Percentiles rank a stretch among this genome's conserved stretches.
These are phyloP conservation scores for Eulithis prunata DNA, from an alignment of 2,888 invertebrate genomes.

Conservation along the genomic window DNA sequence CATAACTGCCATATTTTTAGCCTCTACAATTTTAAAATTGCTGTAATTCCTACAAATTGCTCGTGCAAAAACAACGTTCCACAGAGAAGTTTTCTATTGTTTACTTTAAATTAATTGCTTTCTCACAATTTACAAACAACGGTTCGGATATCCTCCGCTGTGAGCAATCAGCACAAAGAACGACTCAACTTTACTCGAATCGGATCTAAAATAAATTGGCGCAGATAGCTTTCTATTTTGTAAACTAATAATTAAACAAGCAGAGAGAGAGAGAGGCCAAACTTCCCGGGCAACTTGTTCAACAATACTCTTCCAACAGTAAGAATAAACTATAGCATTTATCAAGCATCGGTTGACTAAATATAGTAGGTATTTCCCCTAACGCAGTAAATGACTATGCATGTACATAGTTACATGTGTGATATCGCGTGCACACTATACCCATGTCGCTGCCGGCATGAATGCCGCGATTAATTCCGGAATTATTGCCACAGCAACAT, in stretches of 20 bases:
- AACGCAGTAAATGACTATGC: too few relatives aligned
- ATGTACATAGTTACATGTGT: too few relatives aligned
- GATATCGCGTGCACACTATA: too few relatives aligned
- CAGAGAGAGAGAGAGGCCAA: slow-evolving; percentile 18
- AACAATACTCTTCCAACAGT: slow-evolving; percentile 13
- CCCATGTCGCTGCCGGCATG: too few relatives aligned
- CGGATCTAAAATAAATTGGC: slow-evolving; percentile 41
- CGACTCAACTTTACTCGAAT: slow-evolving; percentile 48
- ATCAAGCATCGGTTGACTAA: too few relatives aligned
- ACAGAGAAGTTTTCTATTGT: slow-evolving; percentile 78
- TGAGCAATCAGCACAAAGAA: slow-evolving; percentile 54
- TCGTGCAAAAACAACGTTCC: slow-evolving; percentile 37
- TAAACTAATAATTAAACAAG: slow-evolving; percentile 40
- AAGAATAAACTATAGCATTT: neutral
- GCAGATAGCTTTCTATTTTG: slow-evolving; percentile 40
- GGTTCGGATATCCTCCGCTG: slow-evolving; percentile 55
- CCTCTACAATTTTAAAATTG: too few relatives aligned
- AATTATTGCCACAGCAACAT: too few relatives aligned
- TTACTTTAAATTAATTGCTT: slow-evolving; percentile 78
- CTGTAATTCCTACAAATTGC: slow-evolving; percentile 6
- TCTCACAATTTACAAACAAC: slow-evolving; percentile 66
- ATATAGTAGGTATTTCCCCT: too few relatives aligned
- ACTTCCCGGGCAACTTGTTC: slow-evolving; percentile 18
- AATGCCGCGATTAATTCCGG: too few relatives aligned
- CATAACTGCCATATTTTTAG: too few relatives aligned